phyloP scores from a whole-genome alignment of 2,797 vertebrate species.

The Smutsia gigantea region DNA sequence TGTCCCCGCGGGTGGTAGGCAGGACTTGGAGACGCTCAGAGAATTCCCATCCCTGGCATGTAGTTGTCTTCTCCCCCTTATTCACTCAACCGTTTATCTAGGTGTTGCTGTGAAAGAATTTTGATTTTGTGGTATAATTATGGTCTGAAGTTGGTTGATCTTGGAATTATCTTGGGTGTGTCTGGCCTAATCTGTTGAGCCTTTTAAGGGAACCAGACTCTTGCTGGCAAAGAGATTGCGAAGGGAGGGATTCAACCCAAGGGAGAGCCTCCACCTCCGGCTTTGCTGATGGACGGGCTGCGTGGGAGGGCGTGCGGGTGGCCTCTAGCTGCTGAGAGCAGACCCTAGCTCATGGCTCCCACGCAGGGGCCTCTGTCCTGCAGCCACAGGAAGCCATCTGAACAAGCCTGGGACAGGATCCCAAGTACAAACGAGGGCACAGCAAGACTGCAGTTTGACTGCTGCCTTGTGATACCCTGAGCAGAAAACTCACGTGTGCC shows the following conservation, averaged over 20 bases:
- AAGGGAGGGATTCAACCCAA: background rate
- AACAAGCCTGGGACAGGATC: background rate
- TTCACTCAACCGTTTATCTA: too few species aligned
- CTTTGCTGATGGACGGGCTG: background rate
- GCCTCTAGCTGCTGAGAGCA: background rate
- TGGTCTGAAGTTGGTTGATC: background rate
- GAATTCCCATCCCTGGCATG: background rate
- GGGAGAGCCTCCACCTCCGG: background rate
- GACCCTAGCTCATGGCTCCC: too few species aligned
- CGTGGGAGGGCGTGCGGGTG: fast-evolving
- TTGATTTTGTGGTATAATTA: background rate
- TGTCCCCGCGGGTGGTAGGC: background rate
- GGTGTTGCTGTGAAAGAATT: background rate
- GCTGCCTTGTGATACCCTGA: background rate
- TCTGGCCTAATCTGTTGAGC: background rate
- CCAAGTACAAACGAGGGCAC: background rate
- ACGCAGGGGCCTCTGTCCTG: background rate
- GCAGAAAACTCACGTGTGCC: background rate
- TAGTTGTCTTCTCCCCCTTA: background rate
- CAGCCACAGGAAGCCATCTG: background rate
- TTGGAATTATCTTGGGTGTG: background rate
- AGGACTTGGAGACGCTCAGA: too few species aligned
- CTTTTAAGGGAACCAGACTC: background rate
- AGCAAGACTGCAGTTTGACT: too few species aligned
- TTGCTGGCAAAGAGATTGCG: background rate